Evolutionary conservation across 2,113 vertebrate species (phyloP).

Genomic region (Calyptomena viridis): DNA sequence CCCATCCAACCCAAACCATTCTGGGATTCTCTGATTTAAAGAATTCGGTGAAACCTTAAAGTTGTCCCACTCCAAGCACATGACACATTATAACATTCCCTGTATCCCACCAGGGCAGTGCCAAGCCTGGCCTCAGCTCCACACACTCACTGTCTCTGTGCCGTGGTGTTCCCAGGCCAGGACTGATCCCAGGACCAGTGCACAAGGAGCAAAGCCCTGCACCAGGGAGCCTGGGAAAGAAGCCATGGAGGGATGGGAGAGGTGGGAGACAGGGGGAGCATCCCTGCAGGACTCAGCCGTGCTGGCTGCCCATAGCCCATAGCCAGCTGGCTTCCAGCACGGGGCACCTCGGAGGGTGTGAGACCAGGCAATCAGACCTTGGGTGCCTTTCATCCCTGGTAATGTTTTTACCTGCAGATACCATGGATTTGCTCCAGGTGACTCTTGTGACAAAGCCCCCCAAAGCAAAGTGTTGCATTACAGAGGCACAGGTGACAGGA

Average conservation of each 20-base stretch:
- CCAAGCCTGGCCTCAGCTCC: neutral
- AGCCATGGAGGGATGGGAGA: neutral
- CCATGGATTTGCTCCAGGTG: fast-evolving
- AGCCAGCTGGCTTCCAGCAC: neutral
- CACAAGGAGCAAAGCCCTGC: neutral
- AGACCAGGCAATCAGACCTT: neutral
- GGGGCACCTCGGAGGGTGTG: neutral
- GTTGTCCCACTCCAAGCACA: neutral
- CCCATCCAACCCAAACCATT: neutral
- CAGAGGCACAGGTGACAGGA: neutral
- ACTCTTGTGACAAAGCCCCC: neutral
- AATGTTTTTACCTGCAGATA: neutral
- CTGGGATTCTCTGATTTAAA: neutral
- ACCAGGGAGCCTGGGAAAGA: neutral
- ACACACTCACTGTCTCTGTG: neutral
- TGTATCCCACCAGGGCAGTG: fast-evolving
- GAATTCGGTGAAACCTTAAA: neutral
- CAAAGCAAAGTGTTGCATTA: neutral
- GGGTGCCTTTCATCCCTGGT: neutral
- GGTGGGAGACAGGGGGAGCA: neutral
- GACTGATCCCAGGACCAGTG: neutral
- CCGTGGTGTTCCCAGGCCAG: neutral
- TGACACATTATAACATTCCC: neutral
- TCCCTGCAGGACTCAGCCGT: neutral
- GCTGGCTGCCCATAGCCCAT: neutral